Conservation (phyloP, 2,888 invertebrate species). For the Apodemia zela region DNA sequence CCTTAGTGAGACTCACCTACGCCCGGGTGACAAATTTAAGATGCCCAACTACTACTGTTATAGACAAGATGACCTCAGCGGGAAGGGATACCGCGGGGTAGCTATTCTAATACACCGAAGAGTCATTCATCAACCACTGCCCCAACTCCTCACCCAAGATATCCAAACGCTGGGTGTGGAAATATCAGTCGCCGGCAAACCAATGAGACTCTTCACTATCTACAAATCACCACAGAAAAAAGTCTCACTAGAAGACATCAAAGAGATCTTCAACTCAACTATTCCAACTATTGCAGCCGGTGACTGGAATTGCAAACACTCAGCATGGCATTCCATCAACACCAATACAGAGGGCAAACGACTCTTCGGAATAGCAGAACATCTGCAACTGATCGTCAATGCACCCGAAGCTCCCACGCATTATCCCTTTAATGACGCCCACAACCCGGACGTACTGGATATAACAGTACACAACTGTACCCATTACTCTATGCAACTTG, state of each 20-base stretch:
- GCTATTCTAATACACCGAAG: neutral
- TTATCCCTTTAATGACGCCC: no score
- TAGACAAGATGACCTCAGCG: no score
- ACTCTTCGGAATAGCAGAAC: neutral
- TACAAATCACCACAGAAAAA: neutral
- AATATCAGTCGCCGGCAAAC: neutral
- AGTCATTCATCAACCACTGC: neutral
- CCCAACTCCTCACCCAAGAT: no score
- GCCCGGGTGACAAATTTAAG: neutral
- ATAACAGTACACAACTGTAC: neutral
- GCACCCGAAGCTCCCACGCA: neutral
- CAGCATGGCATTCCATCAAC: neutral
- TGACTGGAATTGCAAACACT: neutral
- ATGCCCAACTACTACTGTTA: no score
- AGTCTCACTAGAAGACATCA: neutral
- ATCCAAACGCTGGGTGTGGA: neutral
- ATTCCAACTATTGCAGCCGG: neutral
- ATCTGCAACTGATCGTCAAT: no score
- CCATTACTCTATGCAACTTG: neutral
- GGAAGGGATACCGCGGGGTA: no score
- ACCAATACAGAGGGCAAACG: neutral
- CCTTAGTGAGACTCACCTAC: no score
- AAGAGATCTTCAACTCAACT: neutral
- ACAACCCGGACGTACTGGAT: no score
- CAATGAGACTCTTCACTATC: neutral